Evolutionary conservation across 2,888 invertebrate genomes (phyloP).

Genomic region (Perithous albicinctus): DNA sequence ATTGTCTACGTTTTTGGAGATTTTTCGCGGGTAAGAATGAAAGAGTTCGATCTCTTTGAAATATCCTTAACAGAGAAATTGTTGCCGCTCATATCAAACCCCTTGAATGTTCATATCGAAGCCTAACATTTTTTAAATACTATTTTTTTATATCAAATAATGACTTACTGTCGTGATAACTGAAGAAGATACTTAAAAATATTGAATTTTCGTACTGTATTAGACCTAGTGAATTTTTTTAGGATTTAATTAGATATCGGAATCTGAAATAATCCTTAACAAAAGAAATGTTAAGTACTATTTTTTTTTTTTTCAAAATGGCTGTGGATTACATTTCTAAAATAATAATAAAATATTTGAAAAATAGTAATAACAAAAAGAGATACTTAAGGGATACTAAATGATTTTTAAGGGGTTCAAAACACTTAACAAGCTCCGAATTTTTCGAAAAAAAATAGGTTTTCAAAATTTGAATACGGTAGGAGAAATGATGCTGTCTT

Average conservation of each 20-base stretch:
- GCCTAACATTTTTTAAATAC: too few relatives aligned
- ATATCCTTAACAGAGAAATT: neutral
- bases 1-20: conserved; percentile 80
- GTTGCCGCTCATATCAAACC: neutral
- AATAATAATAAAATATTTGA: neutral
- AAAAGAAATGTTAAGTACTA: too few relatives aligned
- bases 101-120: too few relatives aligned
- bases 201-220: too few relatives aligned
- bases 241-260: neutral
- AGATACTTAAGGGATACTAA: neutral
- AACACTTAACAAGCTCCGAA: neutral
- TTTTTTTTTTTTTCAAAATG: neutral
- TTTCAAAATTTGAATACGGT: too few relatives aligned
- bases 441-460: too few relatives aligned
- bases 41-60: neutral
- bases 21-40: neutral
- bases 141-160: too few relatives aligned
- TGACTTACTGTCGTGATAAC: too few relatives aligned
- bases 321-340: neutral
- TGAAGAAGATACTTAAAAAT: too few relatives aligned
- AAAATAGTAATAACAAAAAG: neutral
- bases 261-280: too few relatives aligned
- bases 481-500: too few relatives aligned
- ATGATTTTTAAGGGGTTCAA: neutral
- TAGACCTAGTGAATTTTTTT: too few relatives aligned